Percentiles rank a stretch among this genome's conserved stretches.
These are phyloP conservation scores for Zaprionus vittiger DNA, from an alignment of 1,140 invertebrate genomes.

Conservation along the genomic window DNA sequence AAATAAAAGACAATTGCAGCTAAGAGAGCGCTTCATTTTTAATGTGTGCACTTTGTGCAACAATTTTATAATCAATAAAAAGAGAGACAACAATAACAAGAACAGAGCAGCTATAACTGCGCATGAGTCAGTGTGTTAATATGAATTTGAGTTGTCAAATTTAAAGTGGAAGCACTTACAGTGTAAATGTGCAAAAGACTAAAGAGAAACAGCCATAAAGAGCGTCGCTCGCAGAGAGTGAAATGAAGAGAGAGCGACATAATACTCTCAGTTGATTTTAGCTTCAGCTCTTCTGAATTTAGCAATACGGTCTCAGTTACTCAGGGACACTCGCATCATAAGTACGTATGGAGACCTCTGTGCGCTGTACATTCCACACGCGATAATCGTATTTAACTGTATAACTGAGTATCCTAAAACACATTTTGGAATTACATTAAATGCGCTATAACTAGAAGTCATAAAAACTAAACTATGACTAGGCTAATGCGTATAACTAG, in stretches of 20 bases:
- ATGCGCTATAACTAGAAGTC: not conserved
- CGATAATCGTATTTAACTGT: slow-evolving; percentile 11
- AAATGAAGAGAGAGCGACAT: no score
- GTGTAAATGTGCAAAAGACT: not conserved
- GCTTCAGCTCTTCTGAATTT: slow-evolving; percentile 9
- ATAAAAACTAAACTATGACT: slow-evolving; percentile 6
- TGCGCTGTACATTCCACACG: slow-evolving; percentile 20
- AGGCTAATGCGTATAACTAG: slow-evolving; percentile 23
- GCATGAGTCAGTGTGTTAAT: slow-evolving; percentile 62
- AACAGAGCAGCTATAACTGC: slow-evolving; percentile 24
- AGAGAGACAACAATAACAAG: slow-evolving; percentile 10
- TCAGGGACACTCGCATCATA: slow-evolving; percentile 44
- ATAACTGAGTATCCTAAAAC: slow-evolving; percentile 24
- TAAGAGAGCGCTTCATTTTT: not conserved
- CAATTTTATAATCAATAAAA: slow-evolving; percentile 37
- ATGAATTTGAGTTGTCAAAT: slow-evolving; percentile 37
- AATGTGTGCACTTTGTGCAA: slow-evolving; percentile 22
- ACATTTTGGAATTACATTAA: slow-evolving; percentile 20
- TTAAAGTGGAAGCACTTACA: slow-evolving; percentile 19
- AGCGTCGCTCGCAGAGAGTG: not conserved
- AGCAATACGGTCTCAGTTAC: slow-evolving; percentile 56
- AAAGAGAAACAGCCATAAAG: slow-evolving; percentile 12
- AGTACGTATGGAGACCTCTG: not conserved
- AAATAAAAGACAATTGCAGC: slow-evolving; percentile 47
- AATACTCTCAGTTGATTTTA: not conserved